Evolutionary conservation across 2,888 invertebrate species (phyloP).

Genomic region (Sarcophaga carnaria): DNA sequence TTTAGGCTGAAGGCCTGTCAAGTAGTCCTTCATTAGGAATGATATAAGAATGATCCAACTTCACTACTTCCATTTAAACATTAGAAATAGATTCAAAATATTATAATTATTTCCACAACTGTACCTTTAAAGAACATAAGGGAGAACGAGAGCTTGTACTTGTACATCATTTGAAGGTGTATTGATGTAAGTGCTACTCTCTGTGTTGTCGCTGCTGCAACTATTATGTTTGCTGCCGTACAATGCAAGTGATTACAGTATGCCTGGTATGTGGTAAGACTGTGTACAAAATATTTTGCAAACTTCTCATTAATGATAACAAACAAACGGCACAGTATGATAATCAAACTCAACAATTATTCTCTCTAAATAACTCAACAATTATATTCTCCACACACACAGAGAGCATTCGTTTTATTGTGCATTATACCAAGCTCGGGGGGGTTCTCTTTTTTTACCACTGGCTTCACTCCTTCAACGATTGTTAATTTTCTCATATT

Average conservation of each 20-base stretch:
- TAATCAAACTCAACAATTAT: conserved; percentile 22
- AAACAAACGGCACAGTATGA: conserved; percentile 23
- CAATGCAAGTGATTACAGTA: not conserved
- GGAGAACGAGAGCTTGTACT: too few relatives aligned
- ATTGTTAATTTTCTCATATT: conserved; percentile 27
- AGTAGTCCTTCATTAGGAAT: too few relatives aligned
- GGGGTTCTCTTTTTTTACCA: conserved; percentile 17
- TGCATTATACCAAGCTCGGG: not conserved
- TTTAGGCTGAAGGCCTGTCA: too few relatives aligned
- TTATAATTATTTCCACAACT: too few relatives aligned
- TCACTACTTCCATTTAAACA: too few relatives aligned
- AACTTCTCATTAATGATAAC: conserved; percentile 4
- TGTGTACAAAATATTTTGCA: conserved; percentile 30
- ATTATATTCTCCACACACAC: not conserved
- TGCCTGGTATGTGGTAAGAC: conserved; percentile 9
- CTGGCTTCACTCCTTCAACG: not conserved
- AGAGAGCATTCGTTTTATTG: not conserved
- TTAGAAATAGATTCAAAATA: too few relatives aligned
- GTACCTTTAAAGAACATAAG: too few relatives aligned
- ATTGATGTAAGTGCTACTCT: not conserved
- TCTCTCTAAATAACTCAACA: not conserved
- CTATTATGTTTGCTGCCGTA: not conserved
- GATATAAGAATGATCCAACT: too few relatives aligned
- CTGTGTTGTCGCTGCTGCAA: not conserved
- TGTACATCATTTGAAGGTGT: too few relatives aligned